Percentiles rank a stretch among this genome's conserved stretches.
These are phyloP conservation scores for Corythornis cristatus DNA, from an alignment of 2,113 vertebrate genomes.

Conservation along the genomic window DNA sequence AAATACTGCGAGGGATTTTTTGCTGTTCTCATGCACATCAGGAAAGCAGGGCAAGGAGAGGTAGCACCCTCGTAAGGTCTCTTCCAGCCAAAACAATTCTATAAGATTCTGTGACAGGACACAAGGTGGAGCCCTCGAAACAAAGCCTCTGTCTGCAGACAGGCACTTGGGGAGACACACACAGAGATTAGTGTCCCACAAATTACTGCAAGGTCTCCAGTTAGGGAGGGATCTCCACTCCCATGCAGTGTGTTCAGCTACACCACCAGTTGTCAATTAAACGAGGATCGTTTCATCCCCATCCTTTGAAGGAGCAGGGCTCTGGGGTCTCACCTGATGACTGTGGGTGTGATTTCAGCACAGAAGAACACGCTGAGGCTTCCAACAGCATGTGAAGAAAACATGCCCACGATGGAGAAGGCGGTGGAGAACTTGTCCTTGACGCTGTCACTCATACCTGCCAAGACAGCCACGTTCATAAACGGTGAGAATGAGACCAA, in stretches of 20 bases:
- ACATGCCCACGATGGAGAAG: slow-evolving; percentile 98
- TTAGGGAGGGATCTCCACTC: not conserved
- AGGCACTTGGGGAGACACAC: not conserved
- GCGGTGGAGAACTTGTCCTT: slow-evolving; percentile 94
- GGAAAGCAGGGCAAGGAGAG: not conserved
- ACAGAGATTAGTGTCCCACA: fast-evolving
- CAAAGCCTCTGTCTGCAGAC: not conserved
- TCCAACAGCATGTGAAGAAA: slow-evolving; percentile 94
- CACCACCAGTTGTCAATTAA: not conserved
- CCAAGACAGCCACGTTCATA: not conserved
- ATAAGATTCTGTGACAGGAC: not conserved
- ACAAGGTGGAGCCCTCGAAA: slow-evolving; percentile 45
- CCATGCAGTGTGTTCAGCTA: not conserved
- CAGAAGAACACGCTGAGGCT: slow-evolving; percentile 98
- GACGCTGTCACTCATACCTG: slow-evolving; percentile 91
- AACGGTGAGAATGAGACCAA: slow-evolving; percentile 2
- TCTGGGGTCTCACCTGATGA: slow-evolving; percentile 86
- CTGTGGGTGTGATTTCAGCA: slow-evolving; percentile 95
- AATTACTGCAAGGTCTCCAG: not conserved
- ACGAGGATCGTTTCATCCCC: not conserved
- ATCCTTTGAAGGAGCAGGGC: not conserved
- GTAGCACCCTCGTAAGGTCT: not conserved
- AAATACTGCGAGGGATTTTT: not conserved
- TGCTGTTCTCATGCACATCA: not conserved
- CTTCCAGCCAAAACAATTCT: not conserved